phyloP scores from a whole-genome alignment of 2,113 vertebrate genomes.

The Nyctereutes procyonoides region DNA sequence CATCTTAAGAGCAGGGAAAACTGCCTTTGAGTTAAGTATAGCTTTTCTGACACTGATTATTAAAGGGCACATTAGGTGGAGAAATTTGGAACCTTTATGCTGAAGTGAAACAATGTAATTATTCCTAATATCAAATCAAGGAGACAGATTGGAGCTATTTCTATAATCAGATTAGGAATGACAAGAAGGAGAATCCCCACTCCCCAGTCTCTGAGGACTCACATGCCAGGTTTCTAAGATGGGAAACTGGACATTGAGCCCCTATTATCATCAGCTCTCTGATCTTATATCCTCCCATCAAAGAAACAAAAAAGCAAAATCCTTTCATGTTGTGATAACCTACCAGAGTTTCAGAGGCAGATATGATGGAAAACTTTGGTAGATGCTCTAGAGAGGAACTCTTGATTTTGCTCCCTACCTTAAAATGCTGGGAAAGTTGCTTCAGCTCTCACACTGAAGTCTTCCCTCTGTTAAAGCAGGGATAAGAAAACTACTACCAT shows the following conservation, averaged over 20 bases:
- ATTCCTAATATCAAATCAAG: not conserved
- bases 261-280: not conserved
- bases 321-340: not conserved
- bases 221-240: not conserved
- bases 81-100: not conserved
- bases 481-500: not conserved
- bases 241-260: not conserved
- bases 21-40: not conserved
- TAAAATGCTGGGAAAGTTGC: not conserved
- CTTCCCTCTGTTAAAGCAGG: not conserved
- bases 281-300: not conserved
- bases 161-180: not conserved
- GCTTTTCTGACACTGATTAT: not conserved
- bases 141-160: not conserved
- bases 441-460: not conserved
- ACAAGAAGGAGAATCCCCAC: not conserved
- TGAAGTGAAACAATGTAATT: not conserved
- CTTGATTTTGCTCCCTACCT: not conserved
- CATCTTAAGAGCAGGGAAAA: constrained; percentile 33
- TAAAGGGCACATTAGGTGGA: not conserved
- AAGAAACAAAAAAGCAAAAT: not conserved
- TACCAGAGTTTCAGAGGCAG: not conserved
- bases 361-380: not conserved
- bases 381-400: not conserved
- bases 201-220: not conserved